A percentile compares a stretch with the other conserved stretches of the same genome.
phyloP scores from a whole-genome alignment of 2,888 invertebrate species.

The Allacma fusca region DNA sequence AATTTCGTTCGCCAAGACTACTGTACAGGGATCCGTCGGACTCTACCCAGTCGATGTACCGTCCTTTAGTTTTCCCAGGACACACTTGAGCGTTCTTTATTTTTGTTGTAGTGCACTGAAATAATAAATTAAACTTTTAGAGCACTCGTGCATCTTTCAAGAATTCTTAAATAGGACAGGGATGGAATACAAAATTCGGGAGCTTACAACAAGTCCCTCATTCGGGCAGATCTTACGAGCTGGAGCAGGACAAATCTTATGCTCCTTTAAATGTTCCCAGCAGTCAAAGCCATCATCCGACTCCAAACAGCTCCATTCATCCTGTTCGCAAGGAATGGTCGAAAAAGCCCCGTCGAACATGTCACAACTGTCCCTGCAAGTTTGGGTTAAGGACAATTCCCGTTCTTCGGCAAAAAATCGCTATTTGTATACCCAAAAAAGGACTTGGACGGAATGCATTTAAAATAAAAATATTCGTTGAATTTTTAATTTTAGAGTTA shows the following conservation, averaged over 20 bases:
- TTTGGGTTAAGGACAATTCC: slow-evolving; percentile 43
- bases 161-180: background rate
- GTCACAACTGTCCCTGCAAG: slow-evolving; percentile 48
- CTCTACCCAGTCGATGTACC: slow-evolving; percentile 42
- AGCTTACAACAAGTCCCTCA: slow-evolving; percentile 32
- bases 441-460: no score
- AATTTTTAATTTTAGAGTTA: no score
- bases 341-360: slow-evolving; percentile 47
- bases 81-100: slow-evolving; percentile 41
- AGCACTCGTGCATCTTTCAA: no score
- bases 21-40: slow-evolving; percentile 24
- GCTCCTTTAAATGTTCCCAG: slow-evolving; percentile 9
- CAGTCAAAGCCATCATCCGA: slow-evolving; percentile 47
- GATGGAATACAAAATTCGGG: background rate
- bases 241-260: slow-evolving; percentile 29
- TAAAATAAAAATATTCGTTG: no score
- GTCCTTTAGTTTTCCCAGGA: slow-evolving; percentile 27
- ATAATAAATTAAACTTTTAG: no score
- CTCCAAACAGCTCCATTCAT: slow-evolving; percentile 44
- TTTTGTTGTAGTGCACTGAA: slow-evolving; percentile 37
- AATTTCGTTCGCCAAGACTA: slow-evolving; percentile 36
- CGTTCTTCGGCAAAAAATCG: slow-evolving; percentile 44
- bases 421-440: slow-evolving; percentile 16
- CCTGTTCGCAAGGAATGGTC: slow-evolving; percentile 40
- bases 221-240: slow-evolving; percentile 40